A percentile compares a stretch with the other conserved stretches of the same genome.
Evolutionary conservation across 2,888 invertebrate genomes (phyloP).

Genomic region (Yponomeuta cagnagella): DNA sequence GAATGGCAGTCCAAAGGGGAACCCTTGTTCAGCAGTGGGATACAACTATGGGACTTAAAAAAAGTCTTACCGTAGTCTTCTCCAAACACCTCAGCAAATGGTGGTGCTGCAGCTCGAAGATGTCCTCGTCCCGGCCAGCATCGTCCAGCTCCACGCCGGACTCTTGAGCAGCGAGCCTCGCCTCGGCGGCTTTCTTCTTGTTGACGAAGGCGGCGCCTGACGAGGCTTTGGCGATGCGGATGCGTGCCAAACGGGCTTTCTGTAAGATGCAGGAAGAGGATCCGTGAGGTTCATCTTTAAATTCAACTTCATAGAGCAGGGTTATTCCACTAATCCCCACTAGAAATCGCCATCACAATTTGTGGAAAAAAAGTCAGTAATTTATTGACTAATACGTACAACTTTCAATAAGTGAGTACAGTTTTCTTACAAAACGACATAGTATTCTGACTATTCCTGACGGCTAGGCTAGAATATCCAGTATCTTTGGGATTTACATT

Average conservation of each 20-base stretch:
- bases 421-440: no score
- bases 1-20: no score
- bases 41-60: no score
- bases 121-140: slow-evolving; percentile 92
- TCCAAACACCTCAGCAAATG: slow-evolving; percentile 97
- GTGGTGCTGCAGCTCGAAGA: slow-evolving; percentile 99
- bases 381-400: no score
- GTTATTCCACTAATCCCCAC: no score
- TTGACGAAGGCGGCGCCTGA: slow-evolving; percentile 98
- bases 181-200: slow-evolving; percentile 99
- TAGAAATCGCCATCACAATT: no score
- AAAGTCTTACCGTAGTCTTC: slow-evolving; percentile 87
- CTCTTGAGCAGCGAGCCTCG: slow-evolving; percentile 93
- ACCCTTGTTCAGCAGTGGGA: no score
- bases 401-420: no score
- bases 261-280: slow-evolving; percentile 53
- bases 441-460: no score
- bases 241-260: slow-evolving; percentile 99
- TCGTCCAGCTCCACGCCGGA: slow-evolving; percentile 95
- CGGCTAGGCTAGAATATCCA: no score
- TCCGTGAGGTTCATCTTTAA: not conserved
- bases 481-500: no score
- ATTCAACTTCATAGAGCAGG: not conserved
- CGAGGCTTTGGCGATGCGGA: slow-evolving; percentile 98
- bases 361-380: no score